phyloP scores from a whole-genome alignment of 2,888 invertebrate species.

The Andricus curvator region DNA sequence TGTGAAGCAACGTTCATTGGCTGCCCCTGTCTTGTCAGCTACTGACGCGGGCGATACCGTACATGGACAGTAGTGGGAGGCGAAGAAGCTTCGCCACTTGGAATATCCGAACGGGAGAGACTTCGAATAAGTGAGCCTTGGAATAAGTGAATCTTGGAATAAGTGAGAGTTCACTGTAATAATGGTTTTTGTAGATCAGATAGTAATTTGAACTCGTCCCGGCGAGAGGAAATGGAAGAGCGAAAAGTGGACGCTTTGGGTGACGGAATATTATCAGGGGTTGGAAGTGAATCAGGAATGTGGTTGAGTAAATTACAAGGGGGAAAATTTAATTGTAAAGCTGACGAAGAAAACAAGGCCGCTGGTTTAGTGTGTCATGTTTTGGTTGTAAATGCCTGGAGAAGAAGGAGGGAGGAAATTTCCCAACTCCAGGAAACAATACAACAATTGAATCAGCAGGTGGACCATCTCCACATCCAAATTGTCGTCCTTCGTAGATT shows the following conservation, averaged over 20 bases:
- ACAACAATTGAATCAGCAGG: slow-evolving; percentile 79
- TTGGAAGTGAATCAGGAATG: slow-evolving; percentile 46
- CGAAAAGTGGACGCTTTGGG: slow-evolving; percentile 46
- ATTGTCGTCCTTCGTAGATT: slow-evolving; percentile 81
- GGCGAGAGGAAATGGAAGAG: slow-evolving; percentile 55
- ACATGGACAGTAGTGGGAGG: no score
- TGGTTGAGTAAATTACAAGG: slow-evolving; percentile 27
- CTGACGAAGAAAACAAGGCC: slow-evolving; percentile 69
- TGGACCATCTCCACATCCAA: slow-evolving; percentile 80
- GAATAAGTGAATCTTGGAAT: no score
- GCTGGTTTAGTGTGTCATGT: slow-evolving; percentile 78
- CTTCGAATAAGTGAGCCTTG: no score
- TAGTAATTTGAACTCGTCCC: slow-evolving; percentile 47
- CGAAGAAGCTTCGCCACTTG: no score
- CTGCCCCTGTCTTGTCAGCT: no score
- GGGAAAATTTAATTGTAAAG: slow-evolving; percentile 31
- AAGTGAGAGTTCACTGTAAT: no score
- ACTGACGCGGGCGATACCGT: no score
- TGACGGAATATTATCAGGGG: slow-evolving; percentile 40
- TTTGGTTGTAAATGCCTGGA: slow-evolving; percentile 80
- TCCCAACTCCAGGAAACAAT: slow-evolving; percentile 78
- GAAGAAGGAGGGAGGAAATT: slow-evolving; percentile 79
- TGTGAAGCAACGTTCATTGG: no score
- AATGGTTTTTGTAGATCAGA: slow-evolving; percentile 51
- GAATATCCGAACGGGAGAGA: no score